Evolutionary conservation across 2,888 invertebrate species (phyloP).

Genomic region (Nymphalis c-album): DNA sequence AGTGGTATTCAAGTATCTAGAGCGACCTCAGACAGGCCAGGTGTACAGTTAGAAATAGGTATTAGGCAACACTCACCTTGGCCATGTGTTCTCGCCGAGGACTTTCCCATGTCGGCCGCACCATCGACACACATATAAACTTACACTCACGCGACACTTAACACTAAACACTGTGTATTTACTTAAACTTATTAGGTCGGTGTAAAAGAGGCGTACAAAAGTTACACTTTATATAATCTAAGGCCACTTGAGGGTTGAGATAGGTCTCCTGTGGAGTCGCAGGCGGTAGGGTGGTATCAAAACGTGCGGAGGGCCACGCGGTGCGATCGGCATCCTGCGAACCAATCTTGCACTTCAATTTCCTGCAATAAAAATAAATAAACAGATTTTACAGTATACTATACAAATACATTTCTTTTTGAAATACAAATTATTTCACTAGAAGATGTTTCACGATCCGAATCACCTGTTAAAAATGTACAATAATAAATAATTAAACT

Average conservation of each 20-base stretch:
- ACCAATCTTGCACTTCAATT: slow-evolving; percentile 61
- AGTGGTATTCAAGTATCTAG: not conserved
- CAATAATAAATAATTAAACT: too few relatives aligned
- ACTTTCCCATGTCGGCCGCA: slow-evolving; percentile 82
- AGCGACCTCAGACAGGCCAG: slow-evolving; percentile 48
- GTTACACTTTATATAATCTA: slow-evolving; percentile 76
- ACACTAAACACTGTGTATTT: slow-evolving; percentile 71
- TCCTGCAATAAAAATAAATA: slow-evolving; percentile 63
- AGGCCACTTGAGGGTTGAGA: slow-evolving; percentile 76
- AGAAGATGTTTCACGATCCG: too few relatives aligned
- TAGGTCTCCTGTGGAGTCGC: slow-evolving; percentile 74
- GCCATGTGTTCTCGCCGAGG: slow-evolving; percentile 82
- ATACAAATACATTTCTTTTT: too few relatives aligned
- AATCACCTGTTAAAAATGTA: too few relatives aligned
- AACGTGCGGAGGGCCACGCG: slow-evolving; percentile 79
- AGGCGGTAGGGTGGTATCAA: slow-evolving; percentile 71
- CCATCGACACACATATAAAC: slow-evolving; percentile 76
- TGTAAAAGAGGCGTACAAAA: slow-evolving; percentile 79
- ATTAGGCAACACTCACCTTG: slow-evolving; percentile 68
- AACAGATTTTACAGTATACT: too few relatives aligned
- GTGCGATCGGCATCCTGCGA: slow-evolving; percentile 80
- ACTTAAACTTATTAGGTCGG: slow-evolving; percentile 75
- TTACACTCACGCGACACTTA: slow-evolving; percentile 68
- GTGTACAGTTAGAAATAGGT: slow-evolving; percentile 49
- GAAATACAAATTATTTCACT: too few relatives aligned